Conservation (phyloP, 2,113 vertebrate genomes). For the Rhegmatorhina hoffmannsi region DNA sequence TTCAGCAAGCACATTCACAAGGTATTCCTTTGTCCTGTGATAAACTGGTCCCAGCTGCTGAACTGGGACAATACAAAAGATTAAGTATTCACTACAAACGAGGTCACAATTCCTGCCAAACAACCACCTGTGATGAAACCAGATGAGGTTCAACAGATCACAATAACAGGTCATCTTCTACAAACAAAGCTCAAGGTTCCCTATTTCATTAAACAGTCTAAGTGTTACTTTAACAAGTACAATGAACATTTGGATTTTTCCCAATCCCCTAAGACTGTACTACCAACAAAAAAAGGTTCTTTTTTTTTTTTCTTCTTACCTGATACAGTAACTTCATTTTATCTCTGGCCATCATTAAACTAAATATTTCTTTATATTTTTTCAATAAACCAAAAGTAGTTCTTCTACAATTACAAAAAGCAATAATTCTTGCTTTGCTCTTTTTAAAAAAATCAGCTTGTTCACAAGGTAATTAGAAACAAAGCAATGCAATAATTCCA, state of each 20-base stretch:
- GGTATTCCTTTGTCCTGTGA: neutral
- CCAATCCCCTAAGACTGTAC: neutral
- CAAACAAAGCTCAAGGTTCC: slow-evolving; percentile 64
- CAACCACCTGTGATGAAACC: slow-evolving; percentile 39
- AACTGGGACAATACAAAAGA: neutral
- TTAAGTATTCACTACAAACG: neutral
- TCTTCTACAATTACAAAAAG: neutral
- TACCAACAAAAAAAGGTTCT: neutral
- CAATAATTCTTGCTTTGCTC: neutral
- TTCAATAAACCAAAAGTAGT: neutral
- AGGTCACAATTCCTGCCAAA: slow-evolving; percentile 8
- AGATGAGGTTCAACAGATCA: neutral
- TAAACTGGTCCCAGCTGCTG: no score
- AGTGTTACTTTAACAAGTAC: slow-evolving; percentile 50
- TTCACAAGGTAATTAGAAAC: neutral
- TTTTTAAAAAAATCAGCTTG: neutral
- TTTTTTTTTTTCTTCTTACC: neutral
- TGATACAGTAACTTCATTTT: neutral
- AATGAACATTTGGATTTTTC: slow-evolving; percentile 37
- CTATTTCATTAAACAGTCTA: slow-evolving; percentile 54
- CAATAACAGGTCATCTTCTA: slow-evolving; percentile 45
- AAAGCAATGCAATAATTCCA: neutral
- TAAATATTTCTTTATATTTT: neutral
- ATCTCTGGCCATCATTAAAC: neutral
- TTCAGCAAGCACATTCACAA: neutral